These are phyloP conservation scores for Linnaemya tessellans DNA, from an alignment of 2,888 invertebrate genomes.

Conservation along the genomic window DNA sequence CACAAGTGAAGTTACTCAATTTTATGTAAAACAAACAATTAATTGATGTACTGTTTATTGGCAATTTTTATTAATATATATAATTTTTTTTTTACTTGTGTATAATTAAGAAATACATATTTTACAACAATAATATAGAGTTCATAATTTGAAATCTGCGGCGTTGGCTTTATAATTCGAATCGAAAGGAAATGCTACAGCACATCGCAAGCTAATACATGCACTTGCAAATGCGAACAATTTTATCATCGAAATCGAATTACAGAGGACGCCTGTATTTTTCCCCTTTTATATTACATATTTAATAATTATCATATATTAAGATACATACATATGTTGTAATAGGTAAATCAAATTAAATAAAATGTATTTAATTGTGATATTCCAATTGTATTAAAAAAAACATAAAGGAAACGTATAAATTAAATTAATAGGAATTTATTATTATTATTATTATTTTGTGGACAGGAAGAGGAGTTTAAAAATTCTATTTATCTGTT, in stretches of 20 bases:
- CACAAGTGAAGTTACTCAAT: constrained; percentile 75
- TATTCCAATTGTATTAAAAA: background rate
- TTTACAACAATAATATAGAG: constrained; percentile 60
- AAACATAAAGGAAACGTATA: background rate
- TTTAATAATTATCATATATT: constrained; percentile 8
- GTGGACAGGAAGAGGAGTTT: background rate
- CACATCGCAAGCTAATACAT: no score
- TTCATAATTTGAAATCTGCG: constrained; percentile 23
- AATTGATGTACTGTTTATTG: constrained; percentile 13
- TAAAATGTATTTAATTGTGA: background rate
- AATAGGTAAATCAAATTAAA: constrained; percentile 6
- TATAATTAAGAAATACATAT: constrained; percentile 54
- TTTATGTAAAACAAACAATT: background rate
- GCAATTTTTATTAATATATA: constrained; percentile 6
- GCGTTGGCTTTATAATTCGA: background rate
- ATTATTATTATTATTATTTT: no score
- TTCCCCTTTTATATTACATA: background rate
- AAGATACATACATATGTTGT: constrained; percentile 2
- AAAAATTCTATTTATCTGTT: constrained; percentile 4
- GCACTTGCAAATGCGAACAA: background rate
- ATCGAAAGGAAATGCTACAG: no score
- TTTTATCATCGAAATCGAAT: background rate
- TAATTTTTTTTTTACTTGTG: constrained; percentile 21
- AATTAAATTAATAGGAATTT: background rate
- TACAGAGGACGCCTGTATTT: background rate